A percentile compares a stretch with the other conserved stretches of the same genome.
phyloP scores from a whole-genome alignment of 1,140 invertebrate genomes.

The Colletes gigas region DNA sequence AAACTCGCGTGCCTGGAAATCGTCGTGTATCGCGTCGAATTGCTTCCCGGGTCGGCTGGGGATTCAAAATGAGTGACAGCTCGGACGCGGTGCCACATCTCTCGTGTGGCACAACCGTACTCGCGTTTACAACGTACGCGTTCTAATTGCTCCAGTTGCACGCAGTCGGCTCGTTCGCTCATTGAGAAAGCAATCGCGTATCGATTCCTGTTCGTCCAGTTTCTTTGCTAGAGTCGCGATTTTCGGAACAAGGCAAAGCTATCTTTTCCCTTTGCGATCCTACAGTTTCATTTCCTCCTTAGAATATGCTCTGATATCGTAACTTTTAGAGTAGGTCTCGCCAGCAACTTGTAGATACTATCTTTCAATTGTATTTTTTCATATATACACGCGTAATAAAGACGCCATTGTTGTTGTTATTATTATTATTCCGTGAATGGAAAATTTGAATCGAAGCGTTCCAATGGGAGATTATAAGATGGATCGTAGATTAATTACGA shows the following conservation, averaged over 20 bases:
- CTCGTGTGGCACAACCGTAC: neutral
- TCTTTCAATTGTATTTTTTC: too few relatives aligned
- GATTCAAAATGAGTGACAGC: conserved; percentile 31
- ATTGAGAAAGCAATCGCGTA: neutral
- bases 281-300: too few relatives aligned
- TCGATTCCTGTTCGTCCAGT: neutral
- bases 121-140: neutral
- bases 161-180: neutral
- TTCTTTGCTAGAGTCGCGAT: neutral
- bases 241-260: too few relatives aligned
- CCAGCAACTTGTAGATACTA: too few relatives aligned
- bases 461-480: too few relatives aligned
- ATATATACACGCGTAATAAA: too few relatives aligned
- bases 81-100: neutral
- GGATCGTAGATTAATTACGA: too few relatives aligned
- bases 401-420: neutral
- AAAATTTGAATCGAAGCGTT: too few relatives aligned
- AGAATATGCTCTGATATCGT: too few relatives aligned
- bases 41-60: neutral
- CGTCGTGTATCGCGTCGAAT: conserved; percentile 21
- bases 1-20: conserved; percentile 49
- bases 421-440: too few relatives aligned
- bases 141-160: neutral
- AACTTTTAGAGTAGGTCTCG: too few relatives aligned
- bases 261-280: too few relatives aligned